phyloP scores from a whole-genome alignment of 2,888 invertebrate species.

The Drosophila dives region DNA sequence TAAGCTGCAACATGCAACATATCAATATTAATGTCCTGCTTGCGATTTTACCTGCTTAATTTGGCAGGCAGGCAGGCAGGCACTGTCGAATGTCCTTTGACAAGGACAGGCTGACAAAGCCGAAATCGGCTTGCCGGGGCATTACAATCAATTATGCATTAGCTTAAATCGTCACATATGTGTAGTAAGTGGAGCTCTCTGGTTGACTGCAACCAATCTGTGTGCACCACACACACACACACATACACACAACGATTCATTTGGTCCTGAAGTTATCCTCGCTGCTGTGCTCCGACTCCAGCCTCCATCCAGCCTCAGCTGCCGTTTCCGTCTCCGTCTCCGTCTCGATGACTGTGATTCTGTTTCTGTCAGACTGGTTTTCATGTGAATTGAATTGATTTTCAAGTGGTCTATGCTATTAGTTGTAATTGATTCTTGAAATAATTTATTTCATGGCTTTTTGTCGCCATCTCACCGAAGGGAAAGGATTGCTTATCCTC shows the following conservation, averaged over 20 bases:
- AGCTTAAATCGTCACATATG: constrained; percentile 71
- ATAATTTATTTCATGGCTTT: constrained; percentile 74
- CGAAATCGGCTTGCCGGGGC: constrained; percentile 59
- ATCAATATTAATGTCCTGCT: constrained; percentile 43
- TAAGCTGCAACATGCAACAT: constrained; percentile 29
- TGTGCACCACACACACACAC: constrained; percentile 3
- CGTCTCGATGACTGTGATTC: constrained; percentile 16
- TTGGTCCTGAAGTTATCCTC: constrained; percentile 56
- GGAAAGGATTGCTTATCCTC: constrained; percentile 19
- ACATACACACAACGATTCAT: constrained; percentile 34
- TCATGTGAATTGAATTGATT: constrained; percentile 75
- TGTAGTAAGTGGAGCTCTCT: constrained; percentile 32
- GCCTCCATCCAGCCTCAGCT: constrained; percentile 21
- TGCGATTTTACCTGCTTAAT: constrained; percentile 55
- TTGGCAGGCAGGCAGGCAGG: constrained; percentile 34
- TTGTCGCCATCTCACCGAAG: constrained; percentile 55
- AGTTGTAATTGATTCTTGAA: constrained; percentile 77
- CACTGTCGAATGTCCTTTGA: constrained; percentile 32
- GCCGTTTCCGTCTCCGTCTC: constrained; percentile 14
- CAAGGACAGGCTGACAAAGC: constrained; percentile 39
- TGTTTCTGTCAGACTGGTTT: constrained; percentile 59
- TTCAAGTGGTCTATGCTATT: constrained; percentile 75
- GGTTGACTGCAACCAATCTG: constrained; percentile 47
- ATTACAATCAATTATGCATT: constrained; percentile 73
- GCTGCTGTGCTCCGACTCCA: constrained; percentile 6